Percentiles rank a stretch among this genome's conserved stretches.
Conservation (phyloP, 1,140 invertebrate species). For the Drosophila sturtevanti region DNA sequence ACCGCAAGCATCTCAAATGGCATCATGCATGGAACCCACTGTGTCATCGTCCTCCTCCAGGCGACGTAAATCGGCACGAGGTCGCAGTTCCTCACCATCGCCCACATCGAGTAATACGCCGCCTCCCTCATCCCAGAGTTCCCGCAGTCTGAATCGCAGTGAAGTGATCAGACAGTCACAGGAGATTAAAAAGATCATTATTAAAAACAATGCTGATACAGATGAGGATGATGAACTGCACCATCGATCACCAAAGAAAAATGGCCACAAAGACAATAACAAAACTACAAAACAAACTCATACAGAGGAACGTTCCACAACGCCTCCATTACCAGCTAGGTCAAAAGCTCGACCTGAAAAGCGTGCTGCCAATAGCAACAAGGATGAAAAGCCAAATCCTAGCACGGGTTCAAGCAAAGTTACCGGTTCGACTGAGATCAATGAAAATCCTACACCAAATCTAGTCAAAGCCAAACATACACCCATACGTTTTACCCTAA, state of each 20-base stretch:
- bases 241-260: conserved; percentile 37
- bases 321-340: conserved; percentile 64
- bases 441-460: not conserved
- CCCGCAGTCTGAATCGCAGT: conserved; percentile 64
- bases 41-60: conserved; percentile 62
- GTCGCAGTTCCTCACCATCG: conserved; percentile 55
- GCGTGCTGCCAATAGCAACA: conserved; percentile 38
- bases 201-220: conserved; percentile 70
- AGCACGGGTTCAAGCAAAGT: conserved; percentile 4
- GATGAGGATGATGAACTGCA: conserved; percentile 65
- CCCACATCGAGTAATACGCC: conserved; percentile 63
- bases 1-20: conserved; percentile 55
- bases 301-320: conserved; percentile 63
- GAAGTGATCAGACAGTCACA: conserved; percentile 72
- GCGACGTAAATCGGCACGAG: conserved; percentile 38
- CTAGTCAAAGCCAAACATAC: conserved; percentile 64
- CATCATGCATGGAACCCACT: conserved; percentile 67
- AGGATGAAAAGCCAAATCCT: conserved; percentile 8
- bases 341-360: conserved; percentile 36
- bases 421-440: not conserved
- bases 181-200: conserved; percentile 76
- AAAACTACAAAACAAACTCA: conserved; percentile 24
- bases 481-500: conserved; percentile 72
- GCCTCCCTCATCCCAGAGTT: conserved; percentile 43
- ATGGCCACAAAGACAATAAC: conserved; percentile 49